Evolutionary conservation across 1,140 invertebrate species (phyloP).

Genomic region (Eumeta japonica): DNA sequence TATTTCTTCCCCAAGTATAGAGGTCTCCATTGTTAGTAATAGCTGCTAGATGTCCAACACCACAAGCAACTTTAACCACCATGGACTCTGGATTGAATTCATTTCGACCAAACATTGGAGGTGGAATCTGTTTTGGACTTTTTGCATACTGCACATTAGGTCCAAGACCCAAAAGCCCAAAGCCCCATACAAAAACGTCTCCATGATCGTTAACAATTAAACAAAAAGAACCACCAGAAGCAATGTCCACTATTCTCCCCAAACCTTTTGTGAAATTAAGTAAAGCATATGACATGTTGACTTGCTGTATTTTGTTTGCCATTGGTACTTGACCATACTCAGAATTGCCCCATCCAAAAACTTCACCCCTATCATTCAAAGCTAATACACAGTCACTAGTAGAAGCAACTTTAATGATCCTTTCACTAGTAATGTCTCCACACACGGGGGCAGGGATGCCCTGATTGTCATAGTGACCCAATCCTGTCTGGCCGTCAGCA

Average conservation of each 20-base stretch:
- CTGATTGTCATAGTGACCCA: conserved; percentile 68
- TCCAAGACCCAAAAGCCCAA: conserved; percentile 85
- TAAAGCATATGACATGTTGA: conserved; percentile 67
- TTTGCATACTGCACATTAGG: conserved; percentile 68
- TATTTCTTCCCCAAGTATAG: conserved; percentile 89
- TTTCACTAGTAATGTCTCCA: conserved; percentile 83
- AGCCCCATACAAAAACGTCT: conserved; percentile 90
- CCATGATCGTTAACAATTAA: conserved; percentile 78
- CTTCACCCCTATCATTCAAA: conserved; percentile 83
- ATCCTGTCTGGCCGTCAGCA: conserved; percentile 91
- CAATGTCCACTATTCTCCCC: conserved; percentile 80
- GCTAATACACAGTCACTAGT: conserved; percentile 86
- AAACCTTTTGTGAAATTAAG: conserved; percentile 63
- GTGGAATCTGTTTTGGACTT: conserved; percentile 72
- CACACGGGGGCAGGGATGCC: conserved; percentile 62
- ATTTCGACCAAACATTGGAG: conserved; percentile 81
- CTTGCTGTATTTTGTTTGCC: conserved; percentile 57
- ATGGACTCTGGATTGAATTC: conserved; percentile 70
- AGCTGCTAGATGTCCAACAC: conserved; percentile 78
- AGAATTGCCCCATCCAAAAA: conserved; percentile 97
- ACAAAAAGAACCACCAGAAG: conserved; percentile 85
- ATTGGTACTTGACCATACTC: conserved; percentile 84
- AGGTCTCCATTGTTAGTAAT: conserved; percentile 78
- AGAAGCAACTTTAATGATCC: conserved; percentile 78
- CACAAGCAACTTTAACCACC: conserved; percentile 69